Evolutionary conservation across 2,113 vertebrate species (phyloP), one percentile per base, ranked within the genome.

Genomic region (Cyphomyrus discorhynchus): DNA sequence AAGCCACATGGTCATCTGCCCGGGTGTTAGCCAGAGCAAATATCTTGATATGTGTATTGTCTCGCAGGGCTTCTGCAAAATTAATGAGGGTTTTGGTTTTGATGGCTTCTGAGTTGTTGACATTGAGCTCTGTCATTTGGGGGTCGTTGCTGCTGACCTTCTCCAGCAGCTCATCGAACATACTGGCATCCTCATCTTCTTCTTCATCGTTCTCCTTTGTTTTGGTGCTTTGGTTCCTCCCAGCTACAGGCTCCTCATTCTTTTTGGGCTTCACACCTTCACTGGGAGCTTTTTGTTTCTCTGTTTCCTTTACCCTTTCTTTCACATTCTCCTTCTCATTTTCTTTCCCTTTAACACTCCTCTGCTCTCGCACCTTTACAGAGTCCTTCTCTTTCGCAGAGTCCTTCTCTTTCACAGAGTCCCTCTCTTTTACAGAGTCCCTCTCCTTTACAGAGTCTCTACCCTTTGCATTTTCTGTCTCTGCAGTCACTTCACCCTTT

Each of bases 91-190:
- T 98, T 92, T 99, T 98, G 0, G 94, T 96, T 89, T 96, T 99
- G 94, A 99, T 99, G 89, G 97, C 98, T 92, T 99, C 98, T 0
- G 98, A 98, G 95, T 99, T 99, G 96, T 99, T 99, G 77, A 99
- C 96, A 0, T 98, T 99, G 91, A 99, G 96, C 86, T 99, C 98
- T 0, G 92, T 93, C 90, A 98, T 93, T 77, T 95, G 93, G 0
- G 97, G 94, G 9, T 99, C 97, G 0, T 99, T 97, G 93, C 94
- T 96, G 85, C 94, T 95, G 92, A 99, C 97, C 88, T 94, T 96
- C 91, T 99, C 97, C 47, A 99, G 95, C 4, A 97, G 95, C 92
- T 99, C 98, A 0, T 98, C 97, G 8, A 98, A 99, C 90, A 99
- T 98, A 93, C 97, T 98, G 2, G 97, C 94, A 4, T 97, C 96